Evolutionary conservation across 2,888 invertebrate species (phyloP), one percentile per base, ranked within the genome.

Genomic region (Allolobophora icterica): DNA sequence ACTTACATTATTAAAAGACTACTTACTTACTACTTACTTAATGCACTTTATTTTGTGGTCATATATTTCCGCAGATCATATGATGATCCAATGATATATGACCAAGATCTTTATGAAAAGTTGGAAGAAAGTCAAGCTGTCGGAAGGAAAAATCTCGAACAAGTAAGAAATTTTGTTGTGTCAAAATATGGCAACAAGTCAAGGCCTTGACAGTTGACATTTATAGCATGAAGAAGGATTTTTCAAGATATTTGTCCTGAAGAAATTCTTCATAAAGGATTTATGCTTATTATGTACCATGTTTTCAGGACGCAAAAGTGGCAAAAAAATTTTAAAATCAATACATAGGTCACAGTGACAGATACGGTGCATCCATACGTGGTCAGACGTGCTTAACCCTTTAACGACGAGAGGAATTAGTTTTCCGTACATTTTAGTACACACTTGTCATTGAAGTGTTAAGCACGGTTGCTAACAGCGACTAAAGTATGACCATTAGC

Each of bases 11-110:
- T n/a, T n/a, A n/a, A n/a, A n/a, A n/a, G n/a, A n/a, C n/a, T n/a
- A n/a, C n/a, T n/a, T n/a, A n/a, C n/a, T n/a, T n/a, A n/a, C n/a
- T n/a, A n/a, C n/a, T n/a, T n/a, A n/a, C n/a, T n/a, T 34, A 35
- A 38, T 17, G 15, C 38, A 35, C n/a, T 35, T 87, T 13, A 35
- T 35, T 87, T 34, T 33, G 17, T 35, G 34, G 38, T 35, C 24
- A 71, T 87, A 34, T 84, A 35, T 35, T 33, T 33, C 34, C 34
- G 33, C 84, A 87, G 87, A 35, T 87, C 87, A 87, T 87, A 34
- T 38, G 87, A 87, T 38, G 87, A 87, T 87, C 87, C 87, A 87
- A 35, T 35, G 17, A 35, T 87, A 24, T 87, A 35, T 87, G 87
- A 87, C 24, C 19, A 34, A 87, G 87, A 87, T 87, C 87, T 87